Evolutionary conservation across 1,140 invertebrate genomes (phyloP), one percentile per base, ranked within the genome.

Genomic region (Lanistes nyassanus): DNA sequence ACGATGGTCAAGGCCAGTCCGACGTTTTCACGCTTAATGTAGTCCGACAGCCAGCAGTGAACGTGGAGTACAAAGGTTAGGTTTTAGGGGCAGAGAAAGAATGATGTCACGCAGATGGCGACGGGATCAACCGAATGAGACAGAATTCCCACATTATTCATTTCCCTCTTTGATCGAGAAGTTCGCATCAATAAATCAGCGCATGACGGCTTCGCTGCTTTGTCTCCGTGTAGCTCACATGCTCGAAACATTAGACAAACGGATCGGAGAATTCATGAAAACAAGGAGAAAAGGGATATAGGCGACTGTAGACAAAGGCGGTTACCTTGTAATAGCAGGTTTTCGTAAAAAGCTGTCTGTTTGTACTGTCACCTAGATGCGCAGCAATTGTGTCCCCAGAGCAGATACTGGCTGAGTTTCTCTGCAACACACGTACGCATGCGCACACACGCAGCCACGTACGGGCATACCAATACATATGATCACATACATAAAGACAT

Each of bases 321-420:
- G 76, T 82, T 83, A 95, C 95, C 90, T 95, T 97, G 88, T 96
- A 98, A 85, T 94, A 93, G 42, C 93, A 96, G 5, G 95, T 96
- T 29, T 94, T 94, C 13, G 95, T 93, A 86, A 95, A 97, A 2
- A 96, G 90, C 89, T 97, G 95, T 64, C 93, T 92, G 67, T 84
- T 88, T 74, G 95, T 94, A 26, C 89, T 90, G 9, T 94, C 94
- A 62, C 91, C 92, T 0, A 95, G 83, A 51, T 94, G 84, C 11
- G 86, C 85, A 0, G 87, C 95, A 29, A 92, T 92, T 21, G 93
- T 94, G 84, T 96, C 94, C 37, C 93, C 92, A 1, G 94, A 95
- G 68, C 82, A 83, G 9, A 77, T 81, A 69, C 83, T 85, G 23
- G 77, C 75, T 0, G 84, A 86, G 19, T 79, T 78, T 42, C 80